phyloP scores from a whole-genome alignment of 2,797 vertebrate species.

The Falco berigora region DNA sequence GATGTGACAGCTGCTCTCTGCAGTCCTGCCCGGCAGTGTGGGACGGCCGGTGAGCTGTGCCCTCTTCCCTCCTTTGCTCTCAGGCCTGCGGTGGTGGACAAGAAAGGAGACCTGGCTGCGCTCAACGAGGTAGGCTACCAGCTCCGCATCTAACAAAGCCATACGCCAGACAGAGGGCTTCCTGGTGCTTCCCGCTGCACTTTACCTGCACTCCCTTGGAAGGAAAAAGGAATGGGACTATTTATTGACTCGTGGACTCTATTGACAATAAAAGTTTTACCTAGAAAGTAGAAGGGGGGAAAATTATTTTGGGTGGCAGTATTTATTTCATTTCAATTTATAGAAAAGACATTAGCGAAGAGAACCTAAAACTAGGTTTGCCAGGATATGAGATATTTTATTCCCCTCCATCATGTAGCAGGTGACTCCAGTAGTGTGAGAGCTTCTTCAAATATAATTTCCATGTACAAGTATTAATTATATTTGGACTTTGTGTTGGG shows the following conservation, averaged over 20 bases:
- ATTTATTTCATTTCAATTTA: slow-evolving; percentile 9
- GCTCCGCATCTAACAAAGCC: slow-evolving; percentile 85
- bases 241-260: slow-evolving; percentile 51
- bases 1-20: background rate
- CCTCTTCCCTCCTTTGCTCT: background rate
- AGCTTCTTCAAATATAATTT: slow-evolving; percentile 15
- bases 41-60: background rate
- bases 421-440: background rate
- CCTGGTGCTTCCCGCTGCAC: slow-evolving; percentile 70
- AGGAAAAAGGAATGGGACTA: slow-evolving; percentile 44
- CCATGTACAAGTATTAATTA: background rate
- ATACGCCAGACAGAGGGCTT: background rate
- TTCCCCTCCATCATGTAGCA: background rate
- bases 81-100: slow-evolving; percentile 86
- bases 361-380: background rate
- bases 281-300: slow-evolving; percentile 10
- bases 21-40: fast-evolving
- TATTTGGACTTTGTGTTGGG: slow-evolving; percentile 36
- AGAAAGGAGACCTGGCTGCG: slow-evolving; percentile 85
- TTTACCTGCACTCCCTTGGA: slow-evolving; percentile 56
- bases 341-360: background rate
- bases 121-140: slow-evolving; percentile 91
- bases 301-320: slow-evolving; percentile 2
- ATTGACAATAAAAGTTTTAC: slow-evolving; percentile 38
- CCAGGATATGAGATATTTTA: background rate